Evolutionary conservation across 2,888 invertebrate genomes (phyloP).

Genomic region (Onchidella celtica): DNA sequence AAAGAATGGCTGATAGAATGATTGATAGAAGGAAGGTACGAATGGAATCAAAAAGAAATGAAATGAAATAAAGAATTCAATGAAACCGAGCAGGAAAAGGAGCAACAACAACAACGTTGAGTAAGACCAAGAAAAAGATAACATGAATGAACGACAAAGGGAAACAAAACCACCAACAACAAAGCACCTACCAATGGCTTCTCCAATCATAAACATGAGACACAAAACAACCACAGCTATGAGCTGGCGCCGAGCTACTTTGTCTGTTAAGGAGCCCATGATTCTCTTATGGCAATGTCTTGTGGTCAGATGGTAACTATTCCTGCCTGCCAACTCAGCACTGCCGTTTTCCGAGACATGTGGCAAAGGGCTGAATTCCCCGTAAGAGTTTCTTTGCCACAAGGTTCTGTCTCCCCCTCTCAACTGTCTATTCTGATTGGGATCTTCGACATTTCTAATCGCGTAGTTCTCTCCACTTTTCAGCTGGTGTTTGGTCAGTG

Average conservation of each 20-base stretch:
- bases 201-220: conserved; percentile 78
- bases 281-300: conserved; percentile 54
- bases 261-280: conserved; percentile 56
- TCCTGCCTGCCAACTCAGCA: neutral
- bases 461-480: neutral
- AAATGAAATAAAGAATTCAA: too few relatives aligned
- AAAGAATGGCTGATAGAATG: neutral
- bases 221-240: conserved; percentile 74
- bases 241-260: conserved; percentile 73
- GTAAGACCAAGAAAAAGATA: neutral
- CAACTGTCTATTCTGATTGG: too few relatives aligned
- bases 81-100: too few relatives aligned
- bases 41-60: too few relatives aligned
- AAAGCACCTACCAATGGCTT: conserved; percentile 74
- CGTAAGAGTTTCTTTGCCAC: neutral
- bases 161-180: neutral
- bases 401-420: neutral
- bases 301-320: too few relatives aligned
- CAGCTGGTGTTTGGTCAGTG: too few relatives aligned
- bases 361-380: conserved; percentile 28
- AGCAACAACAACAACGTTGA: too few relatives aligned
- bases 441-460: neutral
- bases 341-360: neutral
- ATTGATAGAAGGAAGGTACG: neutral
- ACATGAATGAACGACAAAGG: neutral